phyloP scores from a whole-genome alignment of 92 coral and sea anemone genomes.

The Ricordea florida region DNA sequence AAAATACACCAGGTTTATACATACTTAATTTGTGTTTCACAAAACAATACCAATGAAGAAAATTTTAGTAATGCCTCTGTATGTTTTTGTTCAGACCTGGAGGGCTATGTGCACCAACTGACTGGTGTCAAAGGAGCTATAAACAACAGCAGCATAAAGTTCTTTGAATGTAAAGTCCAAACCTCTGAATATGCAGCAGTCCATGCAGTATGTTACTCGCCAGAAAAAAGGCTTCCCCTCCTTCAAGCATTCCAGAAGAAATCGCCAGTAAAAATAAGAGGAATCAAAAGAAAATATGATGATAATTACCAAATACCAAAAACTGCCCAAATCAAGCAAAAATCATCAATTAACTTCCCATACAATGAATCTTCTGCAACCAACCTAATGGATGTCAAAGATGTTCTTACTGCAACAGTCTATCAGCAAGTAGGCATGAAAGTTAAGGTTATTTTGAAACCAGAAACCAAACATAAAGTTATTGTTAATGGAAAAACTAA shows the following conservation, averaged over 20 bases:
- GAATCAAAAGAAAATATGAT: constrained; percentile 44
- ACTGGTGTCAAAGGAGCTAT: constrained; percentile 17
- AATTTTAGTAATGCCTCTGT: constrained; percentile 22
- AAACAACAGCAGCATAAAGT: constrained; percentile 40
- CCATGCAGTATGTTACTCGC: constrained; percentile 68
- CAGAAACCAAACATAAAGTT: neutral
- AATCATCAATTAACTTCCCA: constrained; percentile 50
- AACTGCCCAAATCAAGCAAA: constrained; percentile 51
- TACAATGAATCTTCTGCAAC: constrained; percentile 21
- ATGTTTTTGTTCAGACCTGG: constrained; percentile 14
- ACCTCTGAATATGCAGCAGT: constrained; percentile 57
- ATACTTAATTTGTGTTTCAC: constrained; percentile 20
- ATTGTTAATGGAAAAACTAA: neutral
- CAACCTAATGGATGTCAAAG: constrained; percentile 31
- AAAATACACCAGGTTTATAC: constrained; percentile 19
- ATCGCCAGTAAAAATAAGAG: constrained; percentile 63
- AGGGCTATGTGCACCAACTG: constrained; percentile 9
- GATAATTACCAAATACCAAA: constrained; percentile 66
- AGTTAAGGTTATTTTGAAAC: no score
- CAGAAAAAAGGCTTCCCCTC: constrained; percentile 57
- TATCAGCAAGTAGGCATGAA: constrained; percentile 53
- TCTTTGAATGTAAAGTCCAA: constrained; percentile 68
- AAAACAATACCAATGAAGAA: constrained; percentile 14
- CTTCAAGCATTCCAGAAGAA: constrained; percentile 66
- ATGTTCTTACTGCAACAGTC: constrained; percentile 54